These are phyloP conservation scores for Microchirus variegatus DNA, from an alignment of 2,797 vertebrate species.

Conservation along the genomic window DNA sequence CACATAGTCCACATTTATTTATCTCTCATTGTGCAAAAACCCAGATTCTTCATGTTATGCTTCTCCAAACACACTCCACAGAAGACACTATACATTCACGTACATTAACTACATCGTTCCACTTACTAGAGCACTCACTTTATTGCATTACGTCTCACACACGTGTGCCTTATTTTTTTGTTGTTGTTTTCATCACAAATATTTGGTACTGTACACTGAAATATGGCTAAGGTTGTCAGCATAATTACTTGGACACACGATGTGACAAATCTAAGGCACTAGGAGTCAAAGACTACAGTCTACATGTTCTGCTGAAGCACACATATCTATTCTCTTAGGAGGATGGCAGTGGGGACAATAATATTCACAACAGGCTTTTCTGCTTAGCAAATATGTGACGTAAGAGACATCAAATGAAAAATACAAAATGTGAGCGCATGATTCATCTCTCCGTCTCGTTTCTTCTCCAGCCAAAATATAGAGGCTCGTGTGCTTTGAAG, in stretches of 20 bases:
- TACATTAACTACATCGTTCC: slow-evolving; percentile 17
- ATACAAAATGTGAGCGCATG: slow-evolving; percentile 41
- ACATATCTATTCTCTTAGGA: slow-evolving; percentile 42
- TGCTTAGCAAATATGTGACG: slow-evolving; percentile 45
- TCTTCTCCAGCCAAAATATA: slow-evolving; percentile 33
- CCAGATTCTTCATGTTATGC: slow-evolving; percentile 30
- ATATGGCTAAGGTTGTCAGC: slow-evolving; percentile 77
- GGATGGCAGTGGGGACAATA: slow-evolving; percentile 20
- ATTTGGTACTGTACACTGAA: slow-evolving; percentile 54
- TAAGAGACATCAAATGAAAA: slow-evolving; percentile 37
- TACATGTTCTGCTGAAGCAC: slow-evolving; percentile 59
- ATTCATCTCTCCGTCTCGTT: slow-evolving; percentile 1
- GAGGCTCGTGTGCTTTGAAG: slow-evolving; percentile 23
- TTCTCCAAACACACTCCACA: slow-evolving; percentile 14
- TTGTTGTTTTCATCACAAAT: slow-evolving; percentile 35
- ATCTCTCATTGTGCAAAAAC: slow-evolving; percentile 62
- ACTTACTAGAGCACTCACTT: slow-evolving; percentile 21
- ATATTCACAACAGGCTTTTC: slow-evolving; percentile 53
- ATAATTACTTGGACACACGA: slow-evolving; percentile 62
- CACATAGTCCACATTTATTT: slow-evolving; percentile 55
- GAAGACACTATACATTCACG: slow-evolving; percentile 19
- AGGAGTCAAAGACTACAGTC: slow-evolving; percentile 53
- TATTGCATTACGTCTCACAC: slow-evolving; percentile 37
- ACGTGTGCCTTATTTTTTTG: slow-evolving; percentile 30
- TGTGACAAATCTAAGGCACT: slow-evolving; percentile 70